phyloP scores from a whole-genome alignment of 30 jellyfish, hydroid and myxozoan genomes.

The Turritopsis dohrnii region DNA sequence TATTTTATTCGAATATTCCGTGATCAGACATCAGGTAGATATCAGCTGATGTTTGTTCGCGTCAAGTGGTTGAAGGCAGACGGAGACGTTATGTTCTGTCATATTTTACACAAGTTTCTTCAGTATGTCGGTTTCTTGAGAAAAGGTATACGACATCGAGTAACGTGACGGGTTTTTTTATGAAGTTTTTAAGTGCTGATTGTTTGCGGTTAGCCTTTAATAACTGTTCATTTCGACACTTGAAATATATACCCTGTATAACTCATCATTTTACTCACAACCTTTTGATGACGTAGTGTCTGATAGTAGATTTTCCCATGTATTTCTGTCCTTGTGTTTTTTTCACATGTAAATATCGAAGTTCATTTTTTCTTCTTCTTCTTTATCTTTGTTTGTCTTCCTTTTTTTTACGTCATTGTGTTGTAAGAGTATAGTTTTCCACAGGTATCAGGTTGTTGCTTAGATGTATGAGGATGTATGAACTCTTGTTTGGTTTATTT shows the following conservation, averaged over 20 bases:
- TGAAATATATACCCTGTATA: too few relatives aligned
- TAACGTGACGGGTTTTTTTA: too few relatives aligned
- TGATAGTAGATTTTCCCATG: background rate
- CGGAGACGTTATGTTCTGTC: background rate
- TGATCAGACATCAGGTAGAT: slow-evolving; percentile 5
- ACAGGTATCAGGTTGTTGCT: background rate
- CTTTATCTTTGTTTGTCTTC: background rate
- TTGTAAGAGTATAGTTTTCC: background rate
- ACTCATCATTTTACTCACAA: too few relatives aligned
- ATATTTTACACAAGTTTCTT: background rate
- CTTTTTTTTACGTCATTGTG: background rate
- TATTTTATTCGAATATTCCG: slow-evolving; percentile 10
- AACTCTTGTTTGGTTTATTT: background rate
- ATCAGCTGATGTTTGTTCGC: slow-evolving; percentile 11
- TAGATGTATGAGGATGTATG: too few relatives aligned
- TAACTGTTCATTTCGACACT: too few relatives aligned
- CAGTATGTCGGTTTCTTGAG: slow-evolving; percentile 1
- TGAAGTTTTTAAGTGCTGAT: background rate
- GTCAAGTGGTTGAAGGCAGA: background rate
- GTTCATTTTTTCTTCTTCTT: too few relatives aligned
- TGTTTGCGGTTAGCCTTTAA: background rate
- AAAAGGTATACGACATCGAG: background rate
- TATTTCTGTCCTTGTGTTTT: background rate
- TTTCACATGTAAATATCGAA: background rate
- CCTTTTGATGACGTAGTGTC: background rate